Percentiles rank a stretch among this genome's conserved stretches.
These are phyloP conservation scores for Saccopteryx leptura DNA, from an alignment of 2,113 vertebrate species.

Conservation along the genomic window DNA sequence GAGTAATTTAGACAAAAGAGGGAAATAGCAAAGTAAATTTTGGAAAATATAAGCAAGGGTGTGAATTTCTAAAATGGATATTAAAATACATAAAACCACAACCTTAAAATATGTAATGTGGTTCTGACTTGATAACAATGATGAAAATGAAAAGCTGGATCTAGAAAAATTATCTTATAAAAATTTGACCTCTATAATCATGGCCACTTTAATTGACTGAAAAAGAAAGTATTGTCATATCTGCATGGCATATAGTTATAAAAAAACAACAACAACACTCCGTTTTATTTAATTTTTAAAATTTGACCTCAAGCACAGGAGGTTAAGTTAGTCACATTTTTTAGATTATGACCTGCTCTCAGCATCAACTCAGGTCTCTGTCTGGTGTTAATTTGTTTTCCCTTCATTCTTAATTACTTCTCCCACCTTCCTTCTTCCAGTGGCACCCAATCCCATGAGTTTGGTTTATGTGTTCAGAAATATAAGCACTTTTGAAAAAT, in stretches of 20 bases:
- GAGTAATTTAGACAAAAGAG: not conserved
- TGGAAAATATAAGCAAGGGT: not conserved
- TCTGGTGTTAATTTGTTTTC: not conserved
- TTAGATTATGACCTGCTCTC: accelerated
- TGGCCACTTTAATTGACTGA: not conserved
- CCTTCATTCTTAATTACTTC: not conserved
- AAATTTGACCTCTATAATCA: not conserved
- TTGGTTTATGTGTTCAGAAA: conserved; percentile 36
- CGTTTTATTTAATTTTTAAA: not conserved
- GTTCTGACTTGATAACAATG: not conserved
- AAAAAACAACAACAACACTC: not conserved
- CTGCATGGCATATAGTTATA: not conserved
- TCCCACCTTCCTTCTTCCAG: not conserved
- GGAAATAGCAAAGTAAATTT: not conserved
- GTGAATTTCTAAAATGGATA: not conserved
- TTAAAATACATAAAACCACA: not conserved
- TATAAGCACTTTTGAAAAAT: not conserved
- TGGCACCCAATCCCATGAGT: not conserved
- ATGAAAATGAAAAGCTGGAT: not conserved
- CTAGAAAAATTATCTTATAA: not conserved
- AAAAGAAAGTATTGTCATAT: not conserved
- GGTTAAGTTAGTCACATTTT: not conserved
- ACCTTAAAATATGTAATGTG: not conserved
- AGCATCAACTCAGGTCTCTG: not conserved
- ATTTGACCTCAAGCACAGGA: not conserved